phyloP scores from a whole-genome alignment of 1,140 invertebrate genomes.

The Brachionus sp. region DNA sequence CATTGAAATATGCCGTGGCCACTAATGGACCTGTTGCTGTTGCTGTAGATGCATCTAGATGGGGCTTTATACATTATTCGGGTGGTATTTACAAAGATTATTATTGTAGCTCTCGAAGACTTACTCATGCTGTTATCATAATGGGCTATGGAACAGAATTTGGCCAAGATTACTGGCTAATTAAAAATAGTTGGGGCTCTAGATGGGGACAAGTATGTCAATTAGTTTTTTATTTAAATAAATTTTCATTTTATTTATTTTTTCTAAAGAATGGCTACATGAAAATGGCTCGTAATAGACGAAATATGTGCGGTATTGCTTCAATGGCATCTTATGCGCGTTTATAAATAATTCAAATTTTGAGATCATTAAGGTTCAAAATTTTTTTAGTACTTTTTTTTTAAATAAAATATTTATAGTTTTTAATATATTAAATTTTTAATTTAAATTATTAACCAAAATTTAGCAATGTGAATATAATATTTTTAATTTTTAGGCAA shows the following conservation, averaged over 20 bases:
- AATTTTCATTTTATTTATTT: background rate
- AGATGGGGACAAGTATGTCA: conserved; percentile 67
- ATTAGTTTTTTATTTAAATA: background rate
- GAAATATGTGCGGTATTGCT: conserved; percentile 80
- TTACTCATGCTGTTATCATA: conserved; percentile 71
- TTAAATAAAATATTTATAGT: background rate
- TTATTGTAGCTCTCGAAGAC: conserved; percentile 57
- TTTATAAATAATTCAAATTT: background rate
- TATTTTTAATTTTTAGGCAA: too few species aligned
- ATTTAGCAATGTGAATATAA: too few species aligned
- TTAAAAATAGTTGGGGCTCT: conserved; percentile 38
- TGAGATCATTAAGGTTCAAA: background rate
- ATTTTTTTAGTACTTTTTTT: background rate
- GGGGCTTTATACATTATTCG: background rate
- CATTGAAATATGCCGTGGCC: background rate
- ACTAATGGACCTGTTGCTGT: conserved; percentile 12
- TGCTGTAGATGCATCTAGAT: conserved; percentile 11
- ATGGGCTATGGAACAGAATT: conserved; percentile 78
- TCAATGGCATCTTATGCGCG: conserved; percentile 3
- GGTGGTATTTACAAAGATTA: conserved; percentile 10
- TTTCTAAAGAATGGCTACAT: conserved; percentile 73
- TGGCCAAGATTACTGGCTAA: conserved; percentile 66
- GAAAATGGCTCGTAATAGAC: conserved; percentile 76
- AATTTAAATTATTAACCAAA: too few species aligned
- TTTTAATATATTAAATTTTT: background rate